Evolutionary conservation across 2,888 invertebrate genomes (phyloP), one percentile per base, ranked within the genome.

Genomic region (Meloe dianella): DNA sequence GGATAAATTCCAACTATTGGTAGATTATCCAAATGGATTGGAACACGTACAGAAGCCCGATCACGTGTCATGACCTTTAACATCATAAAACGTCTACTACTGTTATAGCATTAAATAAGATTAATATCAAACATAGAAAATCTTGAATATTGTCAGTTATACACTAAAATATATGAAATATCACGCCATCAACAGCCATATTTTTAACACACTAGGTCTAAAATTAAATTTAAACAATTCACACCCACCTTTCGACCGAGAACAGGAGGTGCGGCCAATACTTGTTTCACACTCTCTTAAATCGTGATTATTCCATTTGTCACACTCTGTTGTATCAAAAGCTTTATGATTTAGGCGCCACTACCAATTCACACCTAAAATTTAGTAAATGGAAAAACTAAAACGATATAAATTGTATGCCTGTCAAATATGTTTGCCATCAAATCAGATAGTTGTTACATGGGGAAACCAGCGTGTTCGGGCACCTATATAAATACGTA

Each of bases 151-250:
- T 35, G 9, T 35, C 35, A 35, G 14, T 35, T 35, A 1, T 35
- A 14, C 14, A 35, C 14, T 35, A 14, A 12, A 14, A 35, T 35
- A 17, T 41, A 47, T 7, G 8, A 47, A 20, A 20, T 47, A 20
- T 47, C 35, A 22, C 20, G 8, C 10, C 20, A 51, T 12, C 24
- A 20, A 51, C 27, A 27, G 66, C 63, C 67, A 67, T 67, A 38
- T 59, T 66, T 66, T 64, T 67, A 59, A 64, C 67, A 58, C 10
- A n/a, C 12, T 22, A 24, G 54, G 27, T 68, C 68, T 68, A 65
- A 68, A 68, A 65, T 65, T 68, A 68, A 68, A 47, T 64, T 57
- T 54, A 68, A 68, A 68, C 57, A 68, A 62, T 65, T 68, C 68
- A 68, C 68, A 68, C 68, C 68, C 68, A 68, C 68, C 64, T 64